These are phyloP conservation scores for Rhopalosiphum padi DNA, from an alignment of 1,140 invertebrate genomes.

Conservation along the genomic window DNA sequence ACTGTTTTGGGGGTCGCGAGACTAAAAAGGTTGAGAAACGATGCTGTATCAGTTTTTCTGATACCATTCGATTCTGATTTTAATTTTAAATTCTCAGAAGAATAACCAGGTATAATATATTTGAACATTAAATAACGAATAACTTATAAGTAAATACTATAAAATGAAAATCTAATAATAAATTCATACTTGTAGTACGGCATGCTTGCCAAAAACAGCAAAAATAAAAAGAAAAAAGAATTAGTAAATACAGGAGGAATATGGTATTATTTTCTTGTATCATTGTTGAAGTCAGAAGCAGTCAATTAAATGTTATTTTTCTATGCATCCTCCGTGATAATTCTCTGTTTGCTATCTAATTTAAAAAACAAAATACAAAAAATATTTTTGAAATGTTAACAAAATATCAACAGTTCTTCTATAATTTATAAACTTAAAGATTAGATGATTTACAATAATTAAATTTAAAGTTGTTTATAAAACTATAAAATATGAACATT, in stretches of 20 bases:
- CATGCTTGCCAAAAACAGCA: neutral
- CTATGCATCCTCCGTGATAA: neutral
- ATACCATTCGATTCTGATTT: neutral
- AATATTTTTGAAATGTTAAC: neutral
- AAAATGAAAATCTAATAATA: neutral
- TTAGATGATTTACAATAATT: too few relatives aligned
- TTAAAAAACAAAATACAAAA: neutral
- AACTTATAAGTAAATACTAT: neutral
- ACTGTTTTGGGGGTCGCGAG: too few relatives aligned
- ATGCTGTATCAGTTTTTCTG: neutral
- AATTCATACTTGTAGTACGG: neutral
- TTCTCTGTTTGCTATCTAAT: neutral
- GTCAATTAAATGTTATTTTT: neutral
- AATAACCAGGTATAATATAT: neutral
- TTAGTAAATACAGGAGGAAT: neutral
- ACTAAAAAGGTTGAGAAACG: too few relatives aligned
- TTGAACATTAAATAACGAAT: neutral
- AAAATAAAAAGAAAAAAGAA: neutral
- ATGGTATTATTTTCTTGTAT: fast-evolving
- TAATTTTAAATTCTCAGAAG: too few relatives aligned
- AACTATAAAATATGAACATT: too few relatives aligned
- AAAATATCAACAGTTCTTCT: neutral
- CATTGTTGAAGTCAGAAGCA: neutral
- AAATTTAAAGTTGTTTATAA: too few relatives aligned
- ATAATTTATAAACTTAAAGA: too few relatives aligned